Percentiles rank a stretch among this genome's conserved stretches.
phyloP scores from a whole-genome alignment of 1,140 invertebrate species.

The Leptonema lineaticorne region DNA sequence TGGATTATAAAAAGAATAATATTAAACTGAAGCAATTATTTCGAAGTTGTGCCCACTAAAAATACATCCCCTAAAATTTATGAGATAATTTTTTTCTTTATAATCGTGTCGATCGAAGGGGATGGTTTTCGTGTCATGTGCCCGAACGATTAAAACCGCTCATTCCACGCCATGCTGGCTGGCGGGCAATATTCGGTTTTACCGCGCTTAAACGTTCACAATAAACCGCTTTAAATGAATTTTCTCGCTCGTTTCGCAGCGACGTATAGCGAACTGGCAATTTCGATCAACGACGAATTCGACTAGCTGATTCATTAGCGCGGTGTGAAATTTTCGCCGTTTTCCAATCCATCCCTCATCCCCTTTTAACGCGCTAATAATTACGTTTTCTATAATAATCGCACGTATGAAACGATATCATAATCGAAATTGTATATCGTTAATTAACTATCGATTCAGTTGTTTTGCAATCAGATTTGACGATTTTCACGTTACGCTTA shows the following conservation, averaged over 20 bases:
- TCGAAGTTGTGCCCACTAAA: too few species aligned
- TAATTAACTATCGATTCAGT: too few species aligned
- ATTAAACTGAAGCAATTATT: too few species aligned
- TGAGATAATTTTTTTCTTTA: too few species aligned
- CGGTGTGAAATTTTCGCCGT: too few species aligned
- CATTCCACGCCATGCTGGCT: too few species aligned
- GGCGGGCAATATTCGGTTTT: background rate
- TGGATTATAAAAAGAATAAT: too few species aligned
- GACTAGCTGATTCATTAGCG: constrained; percentile 1
- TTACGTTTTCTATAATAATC: constrained; percentile 9
- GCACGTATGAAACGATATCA: background rate
- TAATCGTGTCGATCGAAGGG: background rate
- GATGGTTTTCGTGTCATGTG: background rate
- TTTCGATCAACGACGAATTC: background rate
- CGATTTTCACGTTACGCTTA: too few species aligned
- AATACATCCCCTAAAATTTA: too few species aligned
- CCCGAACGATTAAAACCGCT: background rate
- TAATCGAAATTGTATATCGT: constrained; percentile 10
- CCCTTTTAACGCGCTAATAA: constrained; percentile 1
- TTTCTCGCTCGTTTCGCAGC: constrained; percentile 9
- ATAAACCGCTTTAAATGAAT: constrained; percentile 6
- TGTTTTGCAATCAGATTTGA: too few species aligned
- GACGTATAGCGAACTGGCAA: constrained; percentile 6
- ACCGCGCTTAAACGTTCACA: background rate
- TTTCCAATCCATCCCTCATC: too few species aligned